Evolutionary conservation across 2,888 invertebrate species (phyloP).

Genomic region (Sesamia inferens): DNA sequence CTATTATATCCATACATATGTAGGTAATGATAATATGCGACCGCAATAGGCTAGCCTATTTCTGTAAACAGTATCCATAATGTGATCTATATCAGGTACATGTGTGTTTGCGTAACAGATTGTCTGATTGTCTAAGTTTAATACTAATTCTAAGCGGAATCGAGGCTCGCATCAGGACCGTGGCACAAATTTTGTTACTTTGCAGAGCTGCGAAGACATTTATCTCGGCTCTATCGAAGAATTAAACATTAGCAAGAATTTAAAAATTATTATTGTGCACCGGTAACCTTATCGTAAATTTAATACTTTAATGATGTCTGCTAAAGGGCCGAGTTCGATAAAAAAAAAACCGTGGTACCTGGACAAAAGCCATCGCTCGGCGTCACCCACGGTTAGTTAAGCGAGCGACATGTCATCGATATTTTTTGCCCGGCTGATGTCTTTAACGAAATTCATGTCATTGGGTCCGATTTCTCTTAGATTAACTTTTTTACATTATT

Average conservation of each 20-base stretch:
- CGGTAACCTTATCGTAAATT: conserved; percentile 83
- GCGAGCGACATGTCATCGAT: conserved; percentile 85
- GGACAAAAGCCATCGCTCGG: conserved; percentile 75
- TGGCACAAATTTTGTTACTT: neutral
- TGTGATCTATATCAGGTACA: conserved; percentile 45
- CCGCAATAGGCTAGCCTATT: conserved; percentile 39
- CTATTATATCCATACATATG: conserved; percentile 30
- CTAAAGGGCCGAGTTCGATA: conserved; percentile 79
- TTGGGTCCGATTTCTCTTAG: conserved; percentile 88
- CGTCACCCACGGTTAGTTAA: conserved; percentile 81
- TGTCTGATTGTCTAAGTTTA: conserved; percentile 39
- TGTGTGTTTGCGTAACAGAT: conserved; percentile 44
- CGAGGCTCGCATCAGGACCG: conserved; percentile 13
- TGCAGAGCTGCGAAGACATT: conserved; percentile 25
- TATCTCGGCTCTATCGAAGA: conserved; percentile 44
- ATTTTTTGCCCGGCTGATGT: conserved; percentile 87
- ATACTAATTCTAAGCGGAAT: conserved; percentile 10
- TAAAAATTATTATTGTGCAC: conserved; percentile 72
- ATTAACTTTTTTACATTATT: conserved; percentile 89
- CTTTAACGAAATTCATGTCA: conserved; percentile 90
- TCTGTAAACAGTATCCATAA: conserved; percentile 48
- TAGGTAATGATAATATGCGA: conserved; percentile 45
- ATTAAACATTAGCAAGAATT: conserved; percentile 65
- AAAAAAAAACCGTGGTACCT: conserved; percentile 80
- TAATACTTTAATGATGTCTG: conserved; percentile 87